Evolutionary conservation across 1,140 invertebrate species (phyloP), one percentile per base, ranked within the genome.

Genomic region (Brachystomella parvula): DNA sequence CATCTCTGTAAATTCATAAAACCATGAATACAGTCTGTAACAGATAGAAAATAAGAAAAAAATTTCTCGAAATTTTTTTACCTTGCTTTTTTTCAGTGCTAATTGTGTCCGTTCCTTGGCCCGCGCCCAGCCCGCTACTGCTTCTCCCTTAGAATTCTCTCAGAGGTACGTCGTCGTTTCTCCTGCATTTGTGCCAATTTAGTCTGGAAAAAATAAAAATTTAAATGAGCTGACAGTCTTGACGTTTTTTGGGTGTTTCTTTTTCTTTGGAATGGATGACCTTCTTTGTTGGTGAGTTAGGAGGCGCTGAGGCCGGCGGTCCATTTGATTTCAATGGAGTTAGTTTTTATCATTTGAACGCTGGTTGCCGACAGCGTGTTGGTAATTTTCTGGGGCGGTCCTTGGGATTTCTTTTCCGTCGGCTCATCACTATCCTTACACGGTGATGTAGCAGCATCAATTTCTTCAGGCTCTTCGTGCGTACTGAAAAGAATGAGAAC

Each of bases 101-200:
- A 89, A 76, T 75, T 92, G 89, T 71, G 81, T 85, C 31, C 92
- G 81, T 78, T 93, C 87, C 69, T 92, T 89, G 77, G 93, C 89
- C 73, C n/a, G n/a, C n/a, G n/a, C n/a, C n/a, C n/a, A n/a, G n/a
- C n/a, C n/a, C 86, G 85, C 76, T 93, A 89, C 67, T 89, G 84
- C 74, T 91, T 88, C 78, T 92, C 88, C 70, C 90, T 86, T 44
- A 90, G 89, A 59, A 94, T 88, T 47, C 93, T 81, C 72, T 92
- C 89, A 78, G 95, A 89, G 56, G 90, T 83, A 76, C 89, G 86
- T 59, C 87, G 82, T 1, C 94, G 79, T 66, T 85, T 86, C 77
- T 96, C 90, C 77, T 93, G 85, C 80, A 97, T 86, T 70, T 81
- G 79, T 61, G 77, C 75, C 83, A 91, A 78, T 85, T 89, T 75